Conservation (phyloP, 2,888 invertebrate species). For the Sinodicranocentrus sp. region DNA sequence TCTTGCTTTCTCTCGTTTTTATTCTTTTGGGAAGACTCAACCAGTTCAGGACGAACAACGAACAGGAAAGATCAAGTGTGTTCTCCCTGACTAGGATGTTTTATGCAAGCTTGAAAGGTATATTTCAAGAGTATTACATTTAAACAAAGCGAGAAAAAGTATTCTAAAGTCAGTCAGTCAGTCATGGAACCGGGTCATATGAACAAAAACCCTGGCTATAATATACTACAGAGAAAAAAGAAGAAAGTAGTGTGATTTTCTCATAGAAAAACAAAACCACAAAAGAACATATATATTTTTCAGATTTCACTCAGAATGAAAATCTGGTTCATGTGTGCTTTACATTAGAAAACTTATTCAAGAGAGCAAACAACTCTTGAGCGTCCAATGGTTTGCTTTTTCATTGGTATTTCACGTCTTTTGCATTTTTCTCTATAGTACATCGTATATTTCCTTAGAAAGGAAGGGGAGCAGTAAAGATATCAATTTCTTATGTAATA, state of each 20-base stretch:
- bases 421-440: not conserved
- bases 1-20: slow-evolving; percentile 3
- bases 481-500: not conserved
- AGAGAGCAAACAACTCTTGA: no score
- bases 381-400: not conserved
- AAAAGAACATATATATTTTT: slow-evolving; percentile 6
- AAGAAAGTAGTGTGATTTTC: not conserved
- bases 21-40: not conserved
- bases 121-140: not conserved
- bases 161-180: not conserved
- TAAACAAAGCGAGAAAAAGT: not conserved
- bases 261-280: slow-evolving; percentile 5
- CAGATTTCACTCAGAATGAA: not conserved
- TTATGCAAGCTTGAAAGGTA: not conserved
- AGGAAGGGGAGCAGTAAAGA: not conserved
- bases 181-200: slow-evolving; percentile 7
- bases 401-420: not conserved
- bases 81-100: not conserved
- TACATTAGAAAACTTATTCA: no score
- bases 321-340: slow-evolving; percentile 3
- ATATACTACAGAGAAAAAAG: not conserved
- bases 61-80: not conserved
- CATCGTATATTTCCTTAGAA: not conserved
- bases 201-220: not conserved
- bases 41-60: not conserved